Evolutionary conservation across 2,113 vertebrate species (phyloP).

Genomic region (Neotoma lepida): DNA sequence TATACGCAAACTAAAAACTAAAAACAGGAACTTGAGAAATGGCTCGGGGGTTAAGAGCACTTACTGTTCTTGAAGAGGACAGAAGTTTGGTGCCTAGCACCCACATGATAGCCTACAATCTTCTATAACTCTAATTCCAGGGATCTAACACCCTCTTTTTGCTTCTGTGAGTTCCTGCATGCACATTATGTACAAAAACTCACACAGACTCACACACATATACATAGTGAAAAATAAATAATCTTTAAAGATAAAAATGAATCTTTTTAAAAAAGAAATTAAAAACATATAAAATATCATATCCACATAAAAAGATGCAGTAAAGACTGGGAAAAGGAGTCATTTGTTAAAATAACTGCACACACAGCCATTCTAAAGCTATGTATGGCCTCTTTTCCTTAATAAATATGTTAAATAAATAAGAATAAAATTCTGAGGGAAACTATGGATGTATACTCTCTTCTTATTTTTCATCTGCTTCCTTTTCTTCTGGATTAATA

Average conservation of each 20-base stretch:
- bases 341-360: constrained; percentile 17
- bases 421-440: constrained; percentile 22
- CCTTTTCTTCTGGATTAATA: constrained; percentile 2
- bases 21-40: neutral
- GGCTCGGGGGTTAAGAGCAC: neutral
- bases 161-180: neutral
- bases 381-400: neutral
- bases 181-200: neutral
- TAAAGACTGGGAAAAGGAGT: constrained; percentile 28
- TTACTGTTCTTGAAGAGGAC: too few relatives aligned
- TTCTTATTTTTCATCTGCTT: constrained; percentile 27
- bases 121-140: neutral
- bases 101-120: too few relatives aligned
- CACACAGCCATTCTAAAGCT: neutral
- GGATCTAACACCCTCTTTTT: neutral
- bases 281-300: constrained; percentile 16
- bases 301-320: neutral
- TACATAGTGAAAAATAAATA: neutral
- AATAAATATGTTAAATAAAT: constrained; percentile 37
- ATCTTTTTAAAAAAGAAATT: neutral
- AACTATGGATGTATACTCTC: neutral
- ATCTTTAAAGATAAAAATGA: neutral
- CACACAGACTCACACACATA: neutral
- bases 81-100: neutral
- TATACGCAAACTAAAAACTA: neutral